These are phyloP conservation scores for Cerceris rybyensis DNA, from an alignment of 2,888 invertebrate species.

Conservation along the genomic window DNA sequence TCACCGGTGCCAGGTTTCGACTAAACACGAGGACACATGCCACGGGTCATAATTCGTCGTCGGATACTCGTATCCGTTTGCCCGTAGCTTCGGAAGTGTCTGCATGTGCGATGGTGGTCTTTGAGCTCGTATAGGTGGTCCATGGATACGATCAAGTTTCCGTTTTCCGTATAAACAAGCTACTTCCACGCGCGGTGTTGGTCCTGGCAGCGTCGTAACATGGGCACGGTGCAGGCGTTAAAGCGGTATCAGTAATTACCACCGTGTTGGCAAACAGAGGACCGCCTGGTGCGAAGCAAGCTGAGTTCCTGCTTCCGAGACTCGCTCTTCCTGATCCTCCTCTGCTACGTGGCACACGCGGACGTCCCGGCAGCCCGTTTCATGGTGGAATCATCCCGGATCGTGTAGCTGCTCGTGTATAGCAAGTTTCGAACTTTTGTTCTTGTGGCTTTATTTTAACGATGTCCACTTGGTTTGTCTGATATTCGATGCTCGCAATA, in stretches of 20 bases:
- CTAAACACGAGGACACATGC: slow-evolving; percentile 4
- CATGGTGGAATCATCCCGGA: not conserved
- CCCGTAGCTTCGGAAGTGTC: slow-evolving; percentile 30
- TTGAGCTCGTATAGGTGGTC: slow-evolving; percentile 37
- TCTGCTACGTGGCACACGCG: slow-evolving; percentile 17
- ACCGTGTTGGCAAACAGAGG: slow-evolving; percentile 76
- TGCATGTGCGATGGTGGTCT: slow-evolving; percentile 44
- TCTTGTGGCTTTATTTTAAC: slow-evolving; percentile 33
- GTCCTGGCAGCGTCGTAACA: slow-evolving; percentile 43
- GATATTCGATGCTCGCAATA: slow-evolving; percentile 9
- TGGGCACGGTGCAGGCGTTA: slow-evolving; percentile 66
- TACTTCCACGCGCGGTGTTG: slow-evolving; percentile 39
- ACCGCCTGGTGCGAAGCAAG: slow-evolving; percentile 8
- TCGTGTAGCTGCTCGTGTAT: not conserved
- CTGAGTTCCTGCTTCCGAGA: slow-evolving; percentile 35
- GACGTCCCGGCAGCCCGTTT: slow-evolving; percentile 27
- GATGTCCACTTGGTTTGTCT: slow-evolving; percentile 1
- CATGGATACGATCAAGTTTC: slow-evolving; percentile 58
- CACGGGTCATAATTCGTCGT: slow-evolving; percentile 42
- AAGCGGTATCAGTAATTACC: slow-evolving; percentile 79
- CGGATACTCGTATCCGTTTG: slow-evolving; percentile 43
- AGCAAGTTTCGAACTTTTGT: slow-evolving; percentile 31
- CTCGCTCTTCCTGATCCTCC: slow-evolving; percentile 18
- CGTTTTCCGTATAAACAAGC: slow-evolving; percentile 67
- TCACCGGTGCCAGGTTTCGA: slow-evolving; percentile 22